Evolutionary conservation across 2,113 vertebrate genomes (phyloP).

Genomic region (Stomatorhinus ivindoensis): DNA sequence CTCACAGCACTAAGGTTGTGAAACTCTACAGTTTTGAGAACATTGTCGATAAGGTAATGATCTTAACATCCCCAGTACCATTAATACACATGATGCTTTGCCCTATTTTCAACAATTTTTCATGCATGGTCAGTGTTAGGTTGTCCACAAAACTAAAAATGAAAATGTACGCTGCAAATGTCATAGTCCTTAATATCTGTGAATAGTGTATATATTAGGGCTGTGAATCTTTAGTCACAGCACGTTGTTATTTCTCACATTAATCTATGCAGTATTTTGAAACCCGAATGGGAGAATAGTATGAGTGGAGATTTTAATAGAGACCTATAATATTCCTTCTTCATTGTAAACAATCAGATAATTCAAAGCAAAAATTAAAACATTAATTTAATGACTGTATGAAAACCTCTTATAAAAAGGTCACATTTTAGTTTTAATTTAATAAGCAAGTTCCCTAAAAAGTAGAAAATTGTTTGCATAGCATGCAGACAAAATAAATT

Average conservation of each 20-base stretch:
- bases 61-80: not conserved
- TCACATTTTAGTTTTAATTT: too few species aligned
- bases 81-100: not conserved
- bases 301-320: not conserved
- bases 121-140: not conserved
- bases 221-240: not conserved
- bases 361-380: not conserved
- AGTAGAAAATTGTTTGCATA: too few species aligned
- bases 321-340: not conserved
- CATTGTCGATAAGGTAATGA: slow-evolving; percentile 74
- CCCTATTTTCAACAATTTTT: not conserved
- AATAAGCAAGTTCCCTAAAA: too few species aligned
- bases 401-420: too few species aligned
- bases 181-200: not conserved
- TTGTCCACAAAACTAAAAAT: not conserved
- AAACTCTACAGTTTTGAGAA: slow-evolving; percentile 85
- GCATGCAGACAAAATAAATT: too few species aligned
- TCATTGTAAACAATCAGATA: not conserved
- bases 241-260: not conserved
- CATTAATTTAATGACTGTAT: not conserved
- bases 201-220: not conserved
- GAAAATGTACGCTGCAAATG: not conserved
- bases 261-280: not conserved
- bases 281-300: not conserved
- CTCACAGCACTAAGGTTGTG: slow-evolving; percentile 76